These are phyloP conservation scores for Diaprepes abbreviatus DNA, from an alignment of 2,888 invertebrate genomes.

Conservation along the genomic window DNA sequence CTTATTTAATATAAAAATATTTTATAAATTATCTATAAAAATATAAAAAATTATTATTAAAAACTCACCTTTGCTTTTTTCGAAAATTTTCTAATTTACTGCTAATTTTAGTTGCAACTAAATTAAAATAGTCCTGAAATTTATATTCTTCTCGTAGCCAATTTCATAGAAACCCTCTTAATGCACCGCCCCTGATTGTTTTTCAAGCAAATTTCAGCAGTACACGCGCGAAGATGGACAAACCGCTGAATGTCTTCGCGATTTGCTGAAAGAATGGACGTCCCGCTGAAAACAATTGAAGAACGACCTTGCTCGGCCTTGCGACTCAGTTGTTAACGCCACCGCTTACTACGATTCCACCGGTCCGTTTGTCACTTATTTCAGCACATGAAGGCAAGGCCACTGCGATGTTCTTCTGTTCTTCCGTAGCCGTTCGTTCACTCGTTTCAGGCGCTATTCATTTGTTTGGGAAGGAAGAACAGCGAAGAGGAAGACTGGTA, in stretches of 20 bases:
- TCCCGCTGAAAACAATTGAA: conserved; percentile 41
- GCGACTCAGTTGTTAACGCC: conserved; percentile 41
- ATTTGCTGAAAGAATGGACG: conserved; percentile 28
- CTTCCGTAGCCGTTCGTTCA: conserved; percentile 45
- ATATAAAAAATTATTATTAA: too few species aligned
- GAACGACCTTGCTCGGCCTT: conserved; percentile 54
- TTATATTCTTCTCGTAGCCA: too few species aligned
- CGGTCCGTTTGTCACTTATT: conserved; percentile 34
- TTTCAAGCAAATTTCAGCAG: not conserved
- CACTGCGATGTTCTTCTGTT: conserved; percentile 32
- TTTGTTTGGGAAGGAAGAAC: conserved; percentile 38
- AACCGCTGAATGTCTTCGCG: conserved; percentile 24
- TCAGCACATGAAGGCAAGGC: conserved; percentile 34
- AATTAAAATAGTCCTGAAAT: too few species aligned
- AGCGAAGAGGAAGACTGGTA: conserved; percentile 31
- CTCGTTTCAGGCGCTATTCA: conserved; percentile 40
- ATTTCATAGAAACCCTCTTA: too few species aligned
- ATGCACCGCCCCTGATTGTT: not conserved
- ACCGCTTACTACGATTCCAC: conserved; percentile 34
- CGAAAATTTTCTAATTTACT: too few species aligned
- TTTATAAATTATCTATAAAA: too few species aligned
- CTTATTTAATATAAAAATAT: too few species aligned
- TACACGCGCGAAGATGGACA: not conserved
- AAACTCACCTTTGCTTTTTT: too few species aligned
- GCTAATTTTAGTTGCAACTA: too few species aligned